These are phyloP conservation scores for Microdon myrmicae DNA, from an alignment of 2,888 invertebrate species.

Conservation along the genomic window DNA sequence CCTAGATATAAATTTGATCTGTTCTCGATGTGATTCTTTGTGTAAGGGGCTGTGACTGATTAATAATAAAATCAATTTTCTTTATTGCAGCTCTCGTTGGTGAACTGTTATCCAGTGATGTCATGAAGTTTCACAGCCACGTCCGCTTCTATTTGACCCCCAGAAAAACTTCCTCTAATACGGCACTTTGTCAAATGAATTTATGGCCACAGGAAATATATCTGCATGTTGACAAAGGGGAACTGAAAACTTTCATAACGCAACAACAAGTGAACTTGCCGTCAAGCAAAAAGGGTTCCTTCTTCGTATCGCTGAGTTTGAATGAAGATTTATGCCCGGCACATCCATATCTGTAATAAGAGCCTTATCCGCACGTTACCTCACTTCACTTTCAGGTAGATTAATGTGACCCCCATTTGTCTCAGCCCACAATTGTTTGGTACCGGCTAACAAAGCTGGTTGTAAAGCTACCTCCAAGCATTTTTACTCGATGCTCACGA, in stretches of 20 bases:
- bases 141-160: no score
- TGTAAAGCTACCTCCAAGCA: slow-evolving; percentile 30
- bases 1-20: no score
- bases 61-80: no score
- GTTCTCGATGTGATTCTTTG: no score
- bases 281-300: slow-evolving; percentile 26
- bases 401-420: slow-evolving; percentile 46
- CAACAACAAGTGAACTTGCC: slow-evolving; percentile 1
- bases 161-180: background rate
- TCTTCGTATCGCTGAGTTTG: slow-evolving; percentile 39
- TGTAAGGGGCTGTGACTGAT: no score
- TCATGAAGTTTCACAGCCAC: no score
- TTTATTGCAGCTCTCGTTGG: no score
- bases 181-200: slow-evolving; percentile 34
- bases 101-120: no score
- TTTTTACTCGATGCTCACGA: slow-evolving; percentile 41
- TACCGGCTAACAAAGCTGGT: slow-evolving; percentile 26
- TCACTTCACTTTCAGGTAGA: slow-evolving; percentile 29
- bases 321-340: slow-evolving; percentile 47
- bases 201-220: slow-evolving; percentile 22
- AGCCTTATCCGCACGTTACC: slow-evolving; percentile 27
- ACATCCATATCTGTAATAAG: slow-evolving; percentile 37
- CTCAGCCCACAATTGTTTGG: slow-evolving; percentile 44
- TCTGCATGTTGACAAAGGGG: background rate
- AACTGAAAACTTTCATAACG: slow-evolving; percentile 1